phyloP scores from a whole-genome alignment of 2,888 invertebrate species.

The Drosophila merina region DNA sequence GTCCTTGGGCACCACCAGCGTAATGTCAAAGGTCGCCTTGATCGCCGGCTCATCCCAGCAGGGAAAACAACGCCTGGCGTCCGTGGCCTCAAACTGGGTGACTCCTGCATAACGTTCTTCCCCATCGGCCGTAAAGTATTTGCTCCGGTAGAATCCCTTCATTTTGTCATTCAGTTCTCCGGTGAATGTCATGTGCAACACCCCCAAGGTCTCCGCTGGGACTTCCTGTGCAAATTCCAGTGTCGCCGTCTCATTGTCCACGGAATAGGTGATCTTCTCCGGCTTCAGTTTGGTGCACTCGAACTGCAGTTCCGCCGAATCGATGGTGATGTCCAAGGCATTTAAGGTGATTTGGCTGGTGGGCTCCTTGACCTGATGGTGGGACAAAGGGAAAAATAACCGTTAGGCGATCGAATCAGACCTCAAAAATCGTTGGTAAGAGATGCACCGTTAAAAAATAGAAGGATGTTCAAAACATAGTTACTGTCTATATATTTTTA shows the following conservation, averaged over 20 bases:
- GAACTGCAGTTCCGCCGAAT: constrained; percentile 86
- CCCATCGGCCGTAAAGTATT: constrained; percentile 90
- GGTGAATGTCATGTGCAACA: constrained; percentile 89
- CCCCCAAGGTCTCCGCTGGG: constrained; percentile 85
- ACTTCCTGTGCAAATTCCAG: constrained; percentile 87
- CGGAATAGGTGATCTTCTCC: constrained; percentile 75
- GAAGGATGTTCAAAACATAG: neutral
- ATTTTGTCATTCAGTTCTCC: constrained; percentile 96
- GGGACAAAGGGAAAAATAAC: constrained; percentile 20
- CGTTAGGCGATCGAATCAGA: constrained; percentile 14
- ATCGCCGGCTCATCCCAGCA: constrained; percentile 99
- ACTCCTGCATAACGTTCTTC: constrained; percentile 93
- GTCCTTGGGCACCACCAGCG: constrained; percentile 91
- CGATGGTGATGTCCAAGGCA: constrained; percentile 90
- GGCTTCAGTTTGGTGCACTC: constrained; percentile 83
- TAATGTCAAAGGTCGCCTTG: constrained; percentile 97
- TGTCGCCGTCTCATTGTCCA: constrained; percentile 89
- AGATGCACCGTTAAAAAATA: neutral
- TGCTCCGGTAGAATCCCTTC: constrained; percentile 97
- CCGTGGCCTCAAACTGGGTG: constrained; percentile 96
- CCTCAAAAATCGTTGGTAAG: constrained; percentile 16
- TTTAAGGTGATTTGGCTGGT: constrained; percentile 91
- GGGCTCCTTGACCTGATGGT: constrained; percentile 87
- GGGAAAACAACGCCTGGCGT: constrained; percentile 96
- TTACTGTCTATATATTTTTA: neutral